A percentile compares a stretch with the other conserved stretches of the same genome.
These are phyloP conservation scores for Dufourea novaeangliae DNA, from an alignment of 1,140 invertebrate species.

Conservation along the genomic window DNA sequence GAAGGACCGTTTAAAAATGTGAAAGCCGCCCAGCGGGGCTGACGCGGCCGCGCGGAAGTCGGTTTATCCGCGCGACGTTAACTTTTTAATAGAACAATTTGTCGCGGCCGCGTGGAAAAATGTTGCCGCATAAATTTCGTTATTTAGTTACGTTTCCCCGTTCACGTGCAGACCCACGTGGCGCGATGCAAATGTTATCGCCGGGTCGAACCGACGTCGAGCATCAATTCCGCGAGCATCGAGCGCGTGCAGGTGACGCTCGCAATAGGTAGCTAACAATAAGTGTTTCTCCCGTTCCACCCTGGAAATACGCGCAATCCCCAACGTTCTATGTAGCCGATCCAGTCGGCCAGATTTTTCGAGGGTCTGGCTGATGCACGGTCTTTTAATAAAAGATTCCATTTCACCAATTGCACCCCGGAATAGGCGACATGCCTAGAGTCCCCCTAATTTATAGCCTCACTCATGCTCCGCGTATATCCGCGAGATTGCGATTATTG, in stretches of 20 bases:
- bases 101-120: constrained; percentile 51
- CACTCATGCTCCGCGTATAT: background rate
- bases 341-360: background rate
- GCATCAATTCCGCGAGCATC: constrained; percentile 58
- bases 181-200: constrained; percentile 63
- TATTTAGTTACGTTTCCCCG: constrained; percentile 58
- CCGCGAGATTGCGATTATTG: background rate
- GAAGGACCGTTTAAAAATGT: background rate
- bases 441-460: background rate
- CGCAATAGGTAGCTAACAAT: too few relatives aligned
- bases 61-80: constrained; percentile 31
- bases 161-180: constrained; percentile 55
- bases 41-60: background rate
- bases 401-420: background rate
- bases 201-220: constrained; percentile 54
- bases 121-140: constrained; percentile 58
- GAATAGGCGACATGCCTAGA: background rate
- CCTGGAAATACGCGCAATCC: too few relatives aligned
- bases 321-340: too few relatives aligned
- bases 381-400: constrained; percentile 24
- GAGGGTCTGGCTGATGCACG: constrained; percentile 12
- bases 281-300: too few relatives aligned
- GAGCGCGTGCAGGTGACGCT: constrained; percentile 45
- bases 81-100: constrained; percentile 64
- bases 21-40: background rate